A percentile compares a stretch with the other conserved stretches of the same genome.
phyloP scores from a whole-genome alignment of 2,113 vertebrate genomes.

The Rhizomys pruinosus region DNA sequence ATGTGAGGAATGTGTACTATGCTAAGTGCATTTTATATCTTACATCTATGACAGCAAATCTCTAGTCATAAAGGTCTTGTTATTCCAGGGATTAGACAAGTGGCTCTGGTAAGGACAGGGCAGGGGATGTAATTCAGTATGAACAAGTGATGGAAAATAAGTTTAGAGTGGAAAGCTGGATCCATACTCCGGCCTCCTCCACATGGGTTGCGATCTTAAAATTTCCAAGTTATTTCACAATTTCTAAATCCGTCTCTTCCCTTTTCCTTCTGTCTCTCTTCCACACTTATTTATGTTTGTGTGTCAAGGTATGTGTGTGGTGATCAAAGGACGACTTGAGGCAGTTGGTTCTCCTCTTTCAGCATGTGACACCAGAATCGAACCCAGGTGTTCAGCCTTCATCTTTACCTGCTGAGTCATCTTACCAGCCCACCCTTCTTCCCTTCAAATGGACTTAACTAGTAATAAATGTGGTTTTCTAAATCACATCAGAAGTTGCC shows the following conservation, averaged over 20 bases:
- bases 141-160: slow-evolving; percentile 15
- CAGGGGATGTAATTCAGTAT: slow-evolving; percentile 53
- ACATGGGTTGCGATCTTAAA: not conserved
- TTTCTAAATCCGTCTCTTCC: not conserved
- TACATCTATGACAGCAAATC: slow-evolving; percentile 30
- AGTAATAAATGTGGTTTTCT: slow-evolving; percentile 18
- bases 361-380: not conserved
- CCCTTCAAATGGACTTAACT: not conserved
- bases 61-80: slow-evolving; percentile 45
- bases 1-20: not conserved
- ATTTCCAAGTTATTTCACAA: not conserved
- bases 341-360: not conserved
- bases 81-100: slow-evolving; percentile 63
- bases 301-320: not conserved
- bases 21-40: slow-evolving; percentile 49
- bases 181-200: not conserved
- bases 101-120: slow-evolving; percentile 43
- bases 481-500: slow-evolving; percentile 23
- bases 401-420: not conserved
- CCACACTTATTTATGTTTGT: not conserved
- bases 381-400: no score
- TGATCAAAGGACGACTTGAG: not conserved
- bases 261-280: not conserved
- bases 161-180: slow-evolving; percentile 10
- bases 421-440: not conserved